Evolutionary conservation across 2,797 vertebrate species (phyloP).

Genomic region (Australoheros facetus): DNA sequence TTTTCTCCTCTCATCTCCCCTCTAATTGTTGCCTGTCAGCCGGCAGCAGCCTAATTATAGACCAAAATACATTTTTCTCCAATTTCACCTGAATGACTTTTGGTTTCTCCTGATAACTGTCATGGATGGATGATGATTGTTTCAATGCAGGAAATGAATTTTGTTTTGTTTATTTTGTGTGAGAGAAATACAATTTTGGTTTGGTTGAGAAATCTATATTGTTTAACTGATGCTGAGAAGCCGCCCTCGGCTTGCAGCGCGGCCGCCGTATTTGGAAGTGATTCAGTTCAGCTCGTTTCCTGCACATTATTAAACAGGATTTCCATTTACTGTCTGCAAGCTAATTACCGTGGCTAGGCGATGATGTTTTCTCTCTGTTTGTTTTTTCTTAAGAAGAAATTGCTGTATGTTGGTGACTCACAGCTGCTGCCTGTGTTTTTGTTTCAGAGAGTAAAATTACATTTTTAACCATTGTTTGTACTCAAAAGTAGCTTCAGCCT

Average conservation of each 20-base stretch:
- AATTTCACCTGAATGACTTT: constrained; percentile 25
- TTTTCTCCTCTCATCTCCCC: neutral
- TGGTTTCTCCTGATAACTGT: constrained; percentile 15
- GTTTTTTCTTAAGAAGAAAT: neutral
- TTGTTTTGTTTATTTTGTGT: neutral
- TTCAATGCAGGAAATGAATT: constrained; percentile 23
- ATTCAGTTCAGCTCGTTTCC: constrained; percentile 24
- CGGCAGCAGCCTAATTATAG: neutral
- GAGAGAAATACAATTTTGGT: neutral
- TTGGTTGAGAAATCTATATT: neutral
- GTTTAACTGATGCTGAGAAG: neutral
- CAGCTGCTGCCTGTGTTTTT: neutral
- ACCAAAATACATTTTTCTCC: constrained; percentile 22
- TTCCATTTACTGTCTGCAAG: constrained; percentile 27
- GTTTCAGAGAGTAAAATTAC: neutral
- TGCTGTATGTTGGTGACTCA: constrained; percentile 2
- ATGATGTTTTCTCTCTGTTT: neutral
- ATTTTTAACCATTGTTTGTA: neutral
- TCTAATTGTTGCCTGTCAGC: constrained; percentile 10
- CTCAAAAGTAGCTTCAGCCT: neutral
- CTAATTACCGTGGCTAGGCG: constrained; percentile 15
- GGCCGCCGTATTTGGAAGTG: neutral
- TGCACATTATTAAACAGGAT: constrained; percentile 33
- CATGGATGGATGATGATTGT: constrained; percentile 36
- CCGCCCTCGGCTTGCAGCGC: neutral